These are phyloP conservation scores for Meloidogyne floridensis DNA, from an alignment of 1,140 invertebrate species.

Conservation along the genomic window DNA sequence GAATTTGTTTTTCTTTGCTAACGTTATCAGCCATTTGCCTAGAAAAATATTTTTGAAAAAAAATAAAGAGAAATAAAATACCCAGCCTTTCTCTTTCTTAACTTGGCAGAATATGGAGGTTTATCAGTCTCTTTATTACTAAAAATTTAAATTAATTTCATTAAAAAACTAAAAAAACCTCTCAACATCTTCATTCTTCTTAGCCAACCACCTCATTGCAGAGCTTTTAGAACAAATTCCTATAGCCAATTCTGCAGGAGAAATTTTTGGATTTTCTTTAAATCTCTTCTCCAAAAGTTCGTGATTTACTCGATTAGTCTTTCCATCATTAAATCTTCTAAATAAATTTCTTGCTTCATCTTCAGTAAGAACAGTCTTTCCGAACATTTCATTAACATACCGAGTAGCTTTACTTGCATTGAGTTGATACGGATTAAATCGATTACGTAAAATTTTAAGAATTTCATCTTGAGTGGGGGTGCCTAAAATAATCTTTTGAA, in stretches of 20 bases:
- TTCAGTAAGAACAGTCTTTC: background rate
- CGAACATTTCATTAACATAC: background rate
- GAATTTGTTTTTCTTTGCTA: no score
- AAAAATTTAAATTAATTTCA: background rate
- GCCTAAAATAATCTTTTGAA: no score
- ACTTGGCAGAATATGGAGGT: background rate
- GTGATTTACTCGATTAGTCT: background rate
- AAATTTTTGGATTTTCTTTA: background rate
- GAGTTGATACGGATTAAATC: background rate
- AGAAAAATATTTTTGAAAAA: no score
- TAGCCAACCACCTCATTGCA: background rate
- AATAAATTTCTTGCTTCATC: background rate
- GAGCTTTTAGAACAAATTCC: background rate
- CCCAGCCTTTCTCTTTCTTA: background rate
- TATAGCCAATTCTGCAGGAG: background rate
- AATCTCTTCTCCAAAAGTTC: background rate
- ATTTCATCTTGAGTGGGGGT: background rate
- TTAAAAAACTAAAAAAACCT: slow-evolving; percentile 1
- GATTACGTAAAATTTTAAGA: background rate
- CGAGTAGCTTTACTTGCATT: background rate
- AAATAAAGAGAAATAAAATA: background rate
- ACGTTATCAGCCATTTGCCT: no score
- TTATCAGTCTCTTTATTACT: no score
- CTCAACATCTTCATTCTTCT: background rate
- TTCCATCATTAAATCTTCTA: background rate